phyloP scores from a whole-genome alignment of 2,888 invertebrate genomes.

The Apamea monoglypha region DNA sequence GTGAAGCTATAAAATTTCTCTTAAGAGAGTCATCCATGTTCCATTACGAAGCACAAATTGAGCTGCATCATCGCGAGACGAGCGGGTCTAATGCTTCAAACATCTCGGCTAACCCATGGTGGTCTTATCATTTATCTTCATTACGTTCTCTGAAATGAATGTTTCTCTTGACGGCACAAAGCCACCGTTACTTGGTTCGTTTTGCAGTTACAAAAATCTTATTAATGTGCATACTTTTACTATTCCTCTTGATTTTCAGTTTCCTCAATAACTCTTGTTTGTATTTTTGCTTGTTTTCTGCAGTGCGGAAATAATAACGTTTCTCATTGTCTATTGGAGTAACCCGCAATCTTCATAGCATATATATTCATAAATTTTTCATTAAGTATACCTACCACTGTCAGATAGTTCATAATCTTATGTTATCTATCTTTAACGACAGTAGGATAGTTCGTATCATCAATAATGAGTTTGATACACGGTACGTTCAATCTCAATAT shows the following conservation, averaged over 20 bases:
- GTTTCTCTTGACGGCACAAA: constrained; percentile 23
- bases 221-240: constrained; percentile 10
- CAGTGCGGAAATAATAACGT: constrained; percentile 23
- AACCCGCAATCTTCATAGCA: constrained; percentile 24
- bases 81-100: constrained; percentile 22
- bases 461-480: constrained; percentile 31
- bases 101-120: constrained; percentile 21
- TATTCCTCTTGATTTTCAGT: constrained; percentile 20
- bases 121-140: constrained; percentile 53
- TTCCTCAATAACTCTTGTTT: constrained; percentile 5
- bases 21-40: constrained; percentile 29
- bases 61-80: constrained; percentile 53
- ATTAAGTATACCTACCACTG: constrained; percentile 26
- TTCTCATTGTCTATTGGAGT: constrained; percentile 5
- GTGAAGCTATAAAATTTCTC: constrained; percentile 53
- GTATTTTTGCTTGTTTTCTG: background rate
- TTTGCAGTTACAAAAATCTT: constrained; percentile 30
- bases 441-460: constrained; percentile 15
- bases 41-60: constrained; percentile 57
- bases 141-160: constrained; percentile 35
- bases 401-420: constrained; percentile 35
- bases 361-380: constrained; percentile 32
- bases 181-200: constrained; percentile 20
- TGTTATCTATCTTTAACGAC: constrained; percentile 36
- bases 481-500: constrained; percentile 48